These are phyloP conservation scores for Neostethus bicornis DNA, from an alignment of 2,797 vertebrate species.

Conservation along the genomic window DNA sequence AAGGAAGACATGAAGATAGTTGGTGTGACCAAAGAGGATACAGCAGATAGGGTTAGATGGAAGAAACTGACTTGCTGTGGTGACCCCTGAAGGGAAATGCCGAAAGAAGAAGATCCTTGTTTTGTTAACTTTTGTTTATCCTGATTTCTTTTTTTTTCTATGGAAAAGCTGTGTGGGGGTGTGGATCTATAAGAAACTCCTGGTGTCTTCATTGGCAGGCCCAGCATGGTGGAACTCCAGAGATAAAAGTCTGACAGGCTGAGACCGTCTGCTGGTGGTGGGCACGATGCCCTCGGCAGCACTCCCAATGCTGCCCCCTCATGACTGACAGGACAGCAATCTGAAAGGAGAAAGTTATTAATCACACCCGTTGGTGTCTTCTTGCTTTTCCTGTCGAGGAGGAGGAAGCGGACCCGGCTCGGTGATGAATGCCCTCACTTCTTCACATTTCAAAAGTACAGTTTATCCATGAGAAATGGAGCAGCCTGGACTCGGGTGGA, in stretches of 20 bases:
- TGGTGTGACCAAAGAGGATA: too few relatives aligned
- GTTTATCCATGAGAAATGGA: slow-evolving; percentile 77
- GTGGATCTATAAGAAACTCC: slow-evolving; percentile 51
- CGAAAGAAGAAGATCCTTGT: too few relatives aligned
- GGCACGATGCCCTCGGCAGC: slow-evolving; percentile 66
- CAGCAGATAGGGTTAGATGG: too few relatives aligned
- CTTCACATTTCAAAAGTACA: slow-evolving; percentile 71
- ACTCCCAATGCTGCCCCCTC: slow-evolving; percentile 41
- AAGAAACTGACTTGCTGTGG: too few relatives aligned
- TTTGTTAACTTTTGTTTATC: slow-evolving; percentile 45
- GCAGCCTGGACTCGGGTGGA: slow-evolving; percentile 52
- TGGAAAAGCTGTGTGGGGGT: slow-evolving; percentile 49
- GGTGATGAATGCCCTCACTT: slow-evolving; percentile 76
- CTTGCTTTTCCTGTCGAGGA: slow-evolving; percentile 43
- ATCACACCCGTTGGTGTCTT: slow-evolving; percentile 63
- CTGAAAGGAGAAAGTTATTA: slow-evolving; percentile 73
- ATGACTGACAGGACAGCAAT: slow-evolving; percentile 62
- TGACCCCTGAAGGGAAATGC: too few relatives aligned
- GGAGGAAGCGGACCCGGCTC: slow-evolving; percentile 30
- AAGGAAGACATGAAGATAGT: too few relatives aligned
- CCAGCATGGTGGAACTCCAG: slow-evolving; percentile 59
- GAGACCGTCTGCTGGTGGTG: slow-evolving; percentile 52
- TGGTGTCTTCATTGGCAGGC: slow-evolving; percentile 63
- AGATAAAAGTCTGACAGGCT: slow-evolving; percentile 64
- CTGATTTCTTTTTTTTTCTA: slow-evolving; percentile 30